phyloP scores from a whole-genome alignment of 2,888 invertebrate genomes.

The Coelopa pilipes region DNA sequence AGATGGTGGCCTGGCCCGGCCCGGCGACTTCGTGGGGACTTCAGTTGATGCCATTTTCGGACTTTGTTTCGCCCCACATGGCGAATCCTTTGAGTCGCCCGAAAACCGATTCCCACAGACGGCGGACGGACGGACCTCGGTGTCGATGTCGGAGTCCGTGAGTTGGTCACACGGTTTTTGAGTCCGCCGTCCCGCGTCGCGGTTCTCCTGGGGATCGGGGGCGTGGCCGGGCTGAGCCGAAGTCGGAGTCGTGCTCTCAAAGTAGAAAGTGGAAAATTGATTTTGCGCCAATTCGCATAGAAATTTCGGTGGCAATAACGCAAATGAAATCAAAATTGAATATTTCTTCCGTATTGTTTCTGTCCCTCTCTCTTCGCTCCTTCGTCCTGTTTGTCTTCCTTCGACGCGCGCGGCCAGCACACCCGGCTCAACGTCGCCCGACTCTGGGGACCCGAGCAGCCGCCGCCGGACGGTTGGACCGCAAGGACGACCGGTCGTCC shows the following conservation, averaged over 20 bases:
- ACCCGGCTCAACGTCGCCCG: neutral
- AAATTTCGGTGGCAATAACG: constrained; percentile 33
- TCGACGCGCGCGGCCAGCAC: neutral
- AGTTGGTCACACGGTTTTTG: no score
- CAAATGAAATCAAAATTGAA: constrained; percentile 41
- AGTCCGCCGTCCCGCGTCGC: no score
- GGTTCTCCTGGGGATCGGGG: no score
- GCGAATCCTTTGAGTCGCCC: neutral
- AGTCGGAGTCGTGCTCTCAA: no score
- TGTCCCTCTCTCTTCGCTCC: neutral
- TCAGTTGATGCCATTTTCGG: constrained; percentile 12
- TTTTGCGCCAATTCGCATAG: constrained; percentile 39
- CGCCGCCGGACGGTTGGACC: no score
- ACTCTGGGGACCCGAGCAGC: no score
- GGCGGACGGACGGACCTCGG: no score
- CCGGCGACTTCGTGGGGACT: constrained; percentile 2
- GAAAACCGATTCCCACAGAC: no score
- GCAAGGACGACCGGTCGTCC: no score
- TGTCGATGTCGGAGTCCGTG: no score
- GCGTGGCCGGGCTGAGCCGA: no score
- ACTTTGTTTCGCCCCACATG: constrained; percentile 2
- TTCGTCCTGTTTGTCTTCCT: neutral
- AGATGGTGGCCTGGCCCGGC: no score
- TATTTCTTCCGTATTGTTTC: constrained; percentile 31
- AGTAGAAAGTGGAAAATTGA: constrained; percentile 34